Percentiles rank a stretch among this genome's conserved stretches.
Evolutionary conservation across 2,888 invertebrate species (phyloP).

Genomic region (Clivina fossor): DNA sequence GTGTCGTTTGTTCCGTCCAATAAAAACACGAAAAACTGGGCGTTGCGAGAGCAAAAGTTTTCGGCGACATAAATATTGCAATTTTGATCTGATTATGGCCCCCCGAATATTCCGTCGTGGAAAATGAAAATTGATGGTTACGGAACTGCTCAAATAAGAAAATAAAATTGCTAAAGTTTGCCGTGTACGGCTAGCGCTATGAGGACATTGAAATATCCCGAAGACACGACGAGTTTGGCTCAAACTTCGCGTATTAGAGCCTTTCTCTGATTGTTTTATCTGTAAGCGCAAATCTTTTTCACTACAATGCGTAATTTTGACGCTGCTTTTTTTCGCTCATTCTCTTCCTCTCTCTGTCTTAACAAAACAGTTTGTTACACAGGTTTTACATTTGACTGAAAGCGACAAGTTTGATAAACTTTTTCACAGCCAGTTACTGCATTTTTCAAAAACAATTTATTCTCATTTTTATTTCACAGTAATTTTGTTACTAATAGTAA

Average conservation of each 20-base stretch:
- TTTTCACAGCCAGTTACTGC: too few species aligned
- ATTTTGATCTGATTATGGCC: conserved; percentile 28
- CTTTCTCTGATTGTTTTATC: conserved; percentile 25
- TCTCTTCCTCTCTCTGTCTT: too few species aligned
- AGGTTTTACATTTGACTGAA: too few species aligned
- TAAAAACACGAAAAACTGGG: too few species aligned
- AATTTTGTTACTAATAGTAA: too few species aligned
- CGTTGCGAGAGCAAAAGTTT: conserved; percentile 20
- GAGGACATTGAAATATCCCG: conserved; percentile 22
- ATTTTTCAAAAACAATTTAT: too few species aligned
- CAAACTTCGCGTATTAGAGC: conserved; percentile 9
- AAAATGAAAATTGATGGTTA: conserved; percentile 29
- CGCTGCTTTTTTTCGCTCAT: neutral
- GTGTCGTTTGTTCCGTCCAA: too few species aligned
- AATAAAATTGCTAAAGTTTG: conserved; percentile 26
- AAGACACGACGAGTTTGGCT: conserved; percentile 18
- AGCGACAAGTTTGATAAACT: too few species aligned
- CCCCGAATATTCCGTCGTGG: conserved; percentile 17
- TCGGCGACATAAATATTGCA: conserved; percentile 17
- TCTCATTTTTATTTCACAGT: too few species aligned
- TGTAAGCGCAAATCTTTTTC: conserved; percentile 22
- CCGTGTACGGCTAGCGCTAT: too few species aligned
- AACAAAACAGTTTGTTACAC: conserved; percentile 1
- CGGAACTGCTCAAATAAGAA: conserved; percentile 27
- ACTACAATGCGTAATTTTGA: conserved; percentile 12